These are phyloP conservation scores for Anthoscopus minutus DNA, from an alignment of 2,113 vertebrate genomes.

Conservation along the genomic window DNA sequence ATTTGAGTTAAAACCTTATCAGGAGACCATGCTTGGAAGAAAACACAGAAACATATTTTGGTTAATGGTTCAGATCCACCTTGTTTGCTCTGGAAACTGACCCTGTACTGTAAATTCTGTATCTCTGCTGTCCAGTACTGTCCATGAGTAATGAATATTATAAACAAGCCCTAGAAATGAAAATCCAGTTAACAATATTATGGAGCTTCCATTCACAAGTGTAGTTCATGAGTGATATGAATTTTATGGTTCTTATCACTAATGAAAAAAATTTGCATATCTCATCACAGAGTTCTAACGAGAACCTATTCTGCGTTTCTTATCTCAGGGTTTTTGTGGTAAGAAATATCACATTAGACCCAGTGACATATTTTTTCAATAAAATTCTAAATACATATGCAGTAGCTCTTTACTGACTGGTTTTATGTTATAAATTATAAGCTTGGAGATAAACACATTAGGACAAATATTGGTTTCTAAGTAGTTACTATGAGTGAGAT, in stretches of 20 bases:
- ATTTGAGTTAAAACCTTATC: neutral
- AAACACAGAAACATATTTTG: neutral
- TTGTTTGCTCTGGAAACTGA: neutral
- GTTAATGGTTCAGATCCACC: neutral
- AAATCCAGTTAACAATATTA: neutral
- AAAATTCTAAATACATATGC: slow-evolving; percentile 17
- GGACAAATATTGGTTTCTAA: slow-evolving; percentile 25
- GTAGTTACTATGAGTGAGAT: neutral
- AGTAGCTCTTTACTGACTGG: neutral
- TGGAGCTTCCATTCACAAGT: neutral
- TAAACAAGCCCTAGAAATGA: neutral
- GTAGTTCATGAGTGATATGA: neutral
- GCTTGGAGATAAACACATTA: neutral
- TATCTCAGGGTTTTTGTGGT: slow-evolving; percentile 10
- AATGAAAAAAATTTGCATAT: slow-evolving; percentile 27
- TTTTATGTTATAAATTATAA: neutral
- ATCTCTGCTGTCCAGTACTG: neutral
- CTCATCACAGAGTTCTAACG: neutral
- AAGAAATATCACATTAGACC: slow-evolving; percentile 9
- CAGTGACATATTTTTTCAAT: slow-evolving; percentile 38
- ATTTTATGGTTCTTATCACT: slow-evolving; percentile 26
- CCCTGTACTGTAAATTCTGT: neutral
- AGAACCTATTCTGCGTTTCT: neutral
- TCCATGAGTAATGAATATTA: neutral
- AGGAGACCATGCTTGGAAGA: neutral